Percentiles rank a stretch among this genome's conserved stretches.
phyloP scores from a whole-genome alignment of 1,140 invertebrate genomes.

The Vanessa atalanta region DNA sequence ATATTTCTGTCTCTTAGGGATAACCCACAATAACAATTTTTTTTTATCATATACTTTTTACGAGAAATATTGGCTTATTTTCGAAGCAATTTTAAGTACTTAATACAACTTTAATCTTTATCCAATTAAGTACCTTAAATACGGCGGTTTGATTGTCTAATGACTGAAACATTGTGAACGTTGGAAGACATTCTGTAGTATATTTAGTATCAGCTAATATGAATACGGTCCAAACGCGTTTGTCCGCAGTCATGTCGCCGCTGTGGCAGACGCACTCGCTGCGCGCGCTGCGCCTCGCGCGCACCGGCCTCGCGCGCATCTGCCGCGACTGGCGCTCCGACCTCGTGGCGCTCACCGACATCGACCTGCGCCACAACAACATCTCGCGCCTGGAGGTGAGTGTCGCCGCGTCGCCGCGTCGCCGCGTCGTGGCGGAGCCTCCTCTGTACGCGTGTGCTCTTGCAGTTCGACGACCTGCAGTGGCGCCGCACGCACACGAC shows the following conservation, averaged over 20 bases:
- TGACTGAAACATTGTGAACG: too few species aligned
- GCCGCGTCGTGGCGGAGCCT: background rate
- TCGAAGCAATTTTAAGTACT: too few species aligned
- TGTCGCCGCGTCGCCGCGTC: background rate
- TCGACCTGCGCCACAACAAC: constrained; percentile 35
- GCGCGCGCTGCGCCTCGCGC: constrained; percentile 9
- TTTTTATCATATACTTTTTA: too few species aligned
- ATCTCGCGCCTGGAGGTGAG: constrained; percentile 25
- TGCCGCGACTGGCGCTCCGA: constrained; percentile 35
- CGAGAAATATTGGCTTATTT: too few species aligned
- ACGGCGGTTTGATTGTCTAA: too few species aligned
- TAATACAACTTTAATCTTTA: too few species aligned
- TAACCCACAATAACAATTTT: too few species aligned
- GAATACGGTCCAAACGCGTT: too few species aligned
- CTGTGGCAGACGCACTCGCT: constrained; percentile 25
- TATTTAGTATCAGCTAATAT: too few species aligned
- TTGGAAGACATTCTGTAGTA: too few species aligned
- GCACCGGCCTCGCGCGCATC: constrained; percentile 22
- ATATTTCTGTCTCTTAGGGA: too few species aligned
- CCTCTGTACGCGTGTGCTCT: background rate
- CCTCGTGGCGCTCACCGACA: constrained; percentile 15
- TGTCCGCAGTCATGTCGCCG: constrained; percentile 26
- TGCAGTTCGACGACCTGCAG: constrained; percentile 35
- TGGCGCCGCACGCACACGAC: constrained; percentile 21
- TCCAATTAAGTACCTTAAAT: too few species aligned